Evolutionary conservation across 1,140 invertebrate genomes (phyloP).

Genomic region (Trachymyrmex cornetzi): DNA sequence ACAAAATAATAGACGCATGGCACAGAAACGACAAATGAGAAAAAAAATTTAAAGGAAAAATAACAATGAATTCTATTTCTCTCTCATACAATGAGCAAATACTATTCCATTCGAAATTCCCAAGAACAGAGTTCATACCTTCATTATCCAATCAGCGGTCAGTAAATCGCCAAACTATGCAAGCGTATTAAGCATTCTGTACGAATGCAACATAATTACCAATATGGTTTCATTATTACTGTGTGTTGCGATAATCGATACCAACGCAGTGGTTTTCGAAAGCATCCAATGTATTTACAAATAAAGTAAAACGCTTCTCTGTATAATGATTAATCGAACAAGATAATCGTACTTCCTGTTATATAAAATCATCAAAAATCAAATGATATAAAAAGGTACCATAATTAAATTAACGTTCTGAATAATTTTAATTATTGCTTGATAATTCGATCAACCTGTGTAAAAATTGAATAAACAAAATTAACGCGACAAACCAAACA

Average conservation of each 20-base stretch:
- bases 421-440: constrained; percentile 2
- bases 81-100: background rate
- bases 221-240: constrained; percentile 50
- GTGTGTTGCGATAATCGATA: constrained; percentile 17
- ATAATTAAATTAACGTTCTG: background rate
- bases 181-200: constrained; percentile 40
- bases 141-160: constrained; percentile 55
- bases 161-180: constrained; percentile 33
- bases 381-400: background rate
- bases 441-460: background rate
- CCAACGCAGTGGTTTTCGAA: constrained; percentile 14
- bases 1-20: background rate
- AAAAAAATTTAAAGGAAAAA: background rate
- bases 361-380: background rate
- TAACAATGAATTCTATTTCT: background rate
- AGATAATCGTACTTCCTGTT: background rate
- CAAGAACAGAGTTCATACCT: constrained; percentile 30
- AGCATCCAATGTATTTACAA: constrained; percentile 17
- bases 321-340: background rate
- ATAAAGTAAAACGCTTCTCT: background rate
- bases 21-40: background rate
- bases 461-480: background rate
- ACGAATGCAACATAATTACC: constrained; percentile 56
- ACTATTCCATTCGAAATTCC: constrained; percentile 18
- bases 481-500: background rate